Base-by-base conservation (phyloP, 2,888 invertebrate species). In the Pherbina coryleti region DNA sequence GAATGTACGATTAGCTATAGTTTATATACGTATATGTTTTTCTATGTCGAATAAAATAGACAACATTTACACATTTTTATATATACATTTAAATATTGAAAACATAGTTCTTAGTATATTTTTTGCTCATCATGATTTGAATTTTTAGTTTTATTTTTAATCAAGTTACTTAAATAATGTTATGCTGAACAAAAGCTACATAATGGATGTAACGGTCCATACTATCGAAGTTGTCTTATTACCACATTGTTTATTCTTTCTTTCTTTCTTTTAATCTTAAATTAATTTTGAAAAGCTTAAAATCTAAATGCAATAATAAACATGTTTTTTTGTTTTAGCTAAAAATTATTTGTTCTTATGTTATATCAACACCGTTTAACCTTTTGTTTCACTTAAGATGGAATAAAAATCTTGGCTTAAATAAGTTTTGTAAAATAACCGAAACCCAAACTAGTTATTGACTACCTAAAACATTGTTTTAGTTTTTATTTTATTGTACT, bases 391-490 rank as follows among this genome's bases (percentile, higher is more conserved):
- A 3, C 19, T 60, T 22, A 11, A 2, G 8, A 60, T 28, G 57
- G 11, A 28, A 60, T 14, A 8, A 67, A 17, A 9, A 28, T 5
- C 11, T 34, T n/a, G 34, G 64, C 31, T 66, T 66, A 19, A 28
- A 66, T 66, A 66, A 60, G 60, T 31, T 55, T 19, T 66, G 64
- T 66, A 66, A 19, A 66, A 28, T 66, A 66, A 34, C 19, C 31
- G 22, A 8, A 64, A 69, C 28, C 49, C 69, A 51, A 28, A 69
- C 69, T 69, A 69, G 69, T 69, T 51, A 69, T 51, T 34, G 69
- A 69, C 69, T 69, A 51, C 69, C 69, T 51, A 69, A 69, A 69
- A 51, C 51, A 28, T 69, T 49, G 49, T 69, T 51, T 69, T 51
- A 69, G 51, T 28, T 69, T 34, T 69, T 51, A 51, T 49, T 69